phyloP scores from a whole-genome alignment of 2,797 vertebrate species.

The Parauchenoglanis punctatus region DNA sequence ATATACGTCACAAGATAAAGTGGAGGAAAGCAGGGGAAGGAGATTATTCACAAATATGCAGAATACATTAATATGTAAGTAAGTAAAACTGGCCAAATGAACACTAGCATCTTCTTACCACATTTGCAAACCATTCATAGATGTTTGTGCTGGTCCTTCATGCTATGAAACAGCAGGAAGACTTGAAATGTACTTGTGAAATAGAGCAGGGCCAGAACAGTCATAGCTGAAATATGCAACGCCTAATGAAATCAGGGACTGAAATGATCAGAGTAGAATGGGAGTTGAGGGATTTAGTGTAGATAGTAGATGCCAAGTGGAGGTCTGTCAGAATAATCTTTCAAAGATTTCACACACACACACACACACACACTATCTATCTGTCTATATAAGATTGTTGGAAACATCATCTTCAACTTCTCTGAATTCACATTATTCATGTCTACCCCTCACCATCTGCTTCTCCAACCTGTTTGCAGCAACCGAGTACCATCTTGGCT shows the following conservation, averaged over 20 bases:
- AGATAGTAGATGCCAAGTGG: neutral
- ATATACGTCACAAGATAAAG: no score
- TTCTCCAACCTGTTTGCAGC: conserved; percentile 71
- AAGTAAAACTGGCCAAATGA: neutral
- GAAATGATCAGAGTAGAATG: neutral
- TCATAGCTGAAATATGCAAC: neutral
- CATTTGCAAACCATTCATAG: neutral
- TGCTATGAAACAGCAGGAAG: neutral
- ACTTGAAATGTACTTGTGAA: neutral
- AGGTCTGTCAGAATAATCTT: neutral
- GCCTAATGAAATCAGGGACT: neutral
- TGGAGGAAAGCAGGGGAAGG: no score
- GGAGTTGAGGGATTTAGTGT: neutral
- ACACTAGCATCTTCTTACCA: neutral
- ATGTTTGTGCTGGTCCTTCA: neutral
- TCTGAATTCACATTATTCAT: neutral
- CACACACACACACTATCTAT: no score
- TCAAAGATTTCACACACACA: neutral
- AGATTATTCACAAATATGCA: no score
- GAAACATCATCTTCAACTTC: neutral
- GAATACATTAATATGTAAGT: no score
- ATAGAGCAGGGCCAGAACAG: neutral
- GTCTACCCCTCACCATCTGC: neutral
- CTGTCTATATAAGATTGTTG: neutral
- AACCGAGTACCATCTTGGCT: conserved; percentile 95